Conservation (phyloP, 2,113 vertebrate species). For the Myxocyprinus asiaticus region DNA sequence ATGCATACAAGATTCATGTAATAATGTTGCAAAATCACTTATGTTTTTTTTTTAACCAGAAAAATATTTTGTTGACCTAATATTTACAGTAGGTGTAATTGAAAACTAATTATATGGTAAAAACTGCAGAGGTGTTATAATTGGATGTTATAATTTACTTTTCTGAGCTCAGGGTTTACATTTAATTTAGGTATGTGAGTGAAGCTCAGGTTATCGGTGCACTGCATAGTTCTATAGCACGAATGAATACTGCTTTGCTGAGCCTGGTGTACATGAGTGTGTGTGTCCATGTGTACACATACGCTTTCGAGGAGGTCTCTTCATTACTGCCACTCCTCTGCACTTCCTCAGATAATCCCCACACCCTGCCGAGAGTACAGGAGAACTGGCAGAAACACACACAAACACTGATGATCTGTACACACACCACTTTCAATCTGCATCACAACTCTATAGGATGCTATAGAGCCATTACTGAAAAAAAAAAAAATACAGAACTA, state of each 20-base stretch:
- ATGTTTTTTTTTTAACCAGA: no score
- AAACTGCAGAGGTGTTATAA: no score
- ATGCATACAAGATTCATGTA: no score
- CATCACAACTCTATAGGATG: slow-evolving; percentile 20
- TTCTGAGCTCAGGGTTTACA: neutral
- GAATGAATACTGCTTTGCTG: slow-evolving; percentile 12
- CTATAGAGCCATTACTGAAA: neutral
- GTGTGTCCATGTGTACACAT: slow-evolving; percentile 60
- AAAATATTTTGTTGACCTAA: no score
- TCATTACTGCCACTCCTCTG: slow-evolving; percentile 55
- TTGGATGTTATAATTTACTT: neutral
- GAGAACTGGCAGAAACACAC: slow-evolving; percentile 53
- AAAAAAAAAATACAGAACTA: no score
- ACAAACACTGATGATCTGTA: slow-evolving; percentile 33
- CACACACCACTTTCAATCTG: slow-evolving; percentile 51
- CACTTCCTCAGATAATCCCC: slow-evolving; percentile 60
- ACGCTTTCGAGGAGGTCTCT: slow-evolving; percentile 56
- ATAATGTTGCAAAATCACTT: no score
- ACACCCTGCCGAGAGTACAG: slow-evolving; percentile 54
- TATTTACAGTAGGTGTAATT: no score
- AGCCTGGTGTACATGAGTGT: slow-evolving; percentile 36
- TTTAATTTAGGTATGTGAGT: neutral
- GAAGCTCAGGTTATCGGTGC: neutral
- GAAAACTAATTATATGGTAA: no score
- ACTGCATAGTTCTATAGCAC: slow-evolving; percentile 10